Evolutionary conservation across 2,113 vertebrate species (phyloP).

Genomic region (Leucoraja erinaceus): DNA sequence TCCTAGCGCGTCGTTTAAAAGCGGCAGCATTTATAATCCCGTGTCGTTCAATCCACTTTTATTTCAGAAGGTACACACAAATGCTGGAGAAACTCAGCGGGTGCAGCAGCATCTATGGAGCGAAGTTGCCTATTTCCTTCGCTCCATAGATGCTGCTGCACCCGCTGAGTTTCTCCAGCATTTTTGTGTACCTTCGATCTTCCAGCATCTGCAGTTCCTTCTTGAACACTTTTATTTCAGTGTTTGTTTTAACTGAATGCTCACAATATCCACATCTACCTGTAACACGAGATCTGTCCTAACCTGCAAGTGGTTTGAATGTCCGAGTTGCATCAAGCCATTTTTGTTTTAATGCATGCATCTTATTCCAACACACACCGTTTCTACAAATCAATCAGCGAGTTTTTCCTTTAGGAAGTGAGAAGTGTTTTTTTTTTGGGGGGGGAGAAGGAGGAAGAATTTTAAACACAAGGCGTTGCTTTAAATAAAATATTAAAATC

Average conservation of each 20-base stretch:
- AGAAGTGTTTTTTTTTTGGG: background rate
- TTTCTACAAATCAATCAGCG: background rate
- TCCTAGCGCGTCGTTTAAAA: background rate
- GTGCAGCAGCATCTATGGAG: no score
- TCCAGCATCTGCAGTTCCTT: no score
- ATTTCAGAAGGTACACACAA: no score
- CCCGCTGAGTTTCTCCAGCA: no score
- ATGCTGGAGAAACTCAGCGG: no score
- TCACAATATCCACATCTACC: no score
- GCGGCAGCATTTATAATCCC: background rate
- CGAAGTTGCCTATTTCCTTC: no score
- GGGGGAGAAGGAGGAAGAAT: background rate
- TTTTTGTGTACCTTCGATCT: no score
- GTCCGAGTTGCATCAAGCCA: background rate
- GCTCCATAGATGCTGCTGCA: no score
- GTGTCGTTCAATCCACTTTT: background rate
- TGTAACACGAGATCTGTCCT: background rate
- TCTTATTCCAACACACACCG: background rate
- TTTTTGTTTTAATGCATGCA: background rate
- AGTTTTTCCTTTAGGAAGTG: background rate
- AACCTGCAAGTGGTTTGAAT: background rate
- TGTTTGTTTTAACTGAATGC: background rate
- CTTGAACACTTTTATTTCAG: background rate
- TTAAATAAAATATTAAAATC: no score
- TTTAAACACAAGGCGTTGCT: background rate